Evolutionary conservation across 2,888 invertebrate species (phyloP), one percentile per base, ranked within the genome.

Genomic region (Cactoblastis cactorum): DNA sequence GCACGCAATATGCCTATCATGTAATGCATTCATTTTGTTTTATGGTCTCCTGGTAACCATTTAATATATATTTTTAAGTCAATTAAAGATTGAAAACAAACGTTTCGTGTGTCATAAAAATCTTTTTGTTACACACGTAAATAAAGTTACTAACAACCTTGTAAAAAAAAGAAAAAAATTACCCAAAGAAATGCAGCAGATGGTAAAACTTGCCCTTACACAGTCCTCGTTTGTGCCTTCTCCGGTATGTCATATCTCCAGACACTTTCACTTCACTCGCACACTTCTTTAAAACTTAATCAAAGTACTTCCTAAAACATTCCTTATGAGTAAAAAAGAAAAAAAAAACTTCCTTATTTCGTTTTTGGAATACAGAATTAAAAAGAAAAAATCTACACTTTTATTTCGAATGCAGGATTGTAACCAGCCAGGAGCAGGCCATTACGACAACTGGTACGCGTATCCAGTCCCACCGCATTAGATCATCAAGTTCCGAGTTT

Each of bases 191-290:
- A 54, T 80, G 76, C 45, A 83, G 59, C 46, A 83, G 56, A 63
- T 87, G 84, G 58, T 84, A 80, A 56, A 80, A 62, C 65, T 82
- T 85, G 33, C 86, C 83, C 56, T 66, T 76, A 63, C 86, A 85
- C 55, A 67, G 60, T 34, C 60, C 47, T 22, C 50, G 37, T 15
- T 49, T 53, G 38, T 56, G 53, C 1, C 62, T 15, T 43, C 37
- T 72, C 53, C 59, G 61, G 62, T 68, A 65, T 43, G 75, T 71
- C 80, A 77, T 78, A 49, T 51, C 56, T 15, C 15, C 3, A 35
- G 2, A 37, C 37, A 37, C 37, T 9, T 17, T 37, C 37, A 37
- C 37, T 35, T 14, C 28, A 28, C 22, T 22, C 22, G 22, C 9
- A 28, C 5, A 9, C 3, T 9, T 9, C 8, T 1, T 4, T 9